Conservation (phyloP, 2,113 vertebrate species). For the Paedocypris sp. region DNA sequence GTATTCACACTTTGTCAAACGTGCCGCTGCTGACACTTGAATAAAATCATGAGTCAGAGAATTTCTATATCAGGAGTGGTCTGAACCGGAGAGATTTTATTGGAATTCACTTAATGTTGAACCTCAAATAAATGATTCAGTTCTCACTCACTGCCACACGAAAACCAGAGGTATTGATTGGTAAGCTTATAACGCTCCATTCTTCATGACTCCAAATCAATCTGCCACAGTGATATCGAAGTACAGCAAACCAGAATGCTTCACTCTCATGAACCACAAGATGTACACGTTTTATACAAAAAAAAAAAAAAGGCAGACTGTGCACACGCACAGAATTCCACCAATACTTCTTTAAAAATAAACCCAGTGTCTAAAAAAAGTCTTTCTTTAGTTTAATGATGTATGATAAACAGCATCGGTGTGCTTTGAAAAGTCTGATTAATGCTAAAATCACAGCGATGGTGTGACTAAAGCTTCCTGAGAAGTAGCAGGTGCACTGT, state of each 20-base stretch:
- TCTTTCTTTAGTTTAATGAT: no score
- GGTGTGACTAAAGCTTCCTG: slow-evolving; percentile 4
- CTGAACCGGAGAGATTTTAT: background rate
- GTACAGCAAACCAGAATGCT: background rate
- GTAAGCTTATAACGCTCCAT: background rate
- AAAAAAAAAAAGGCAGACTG: no score
- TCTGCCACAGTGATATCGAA: background rate
- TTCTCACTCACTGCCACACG: background rate
- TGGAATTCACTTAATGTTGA: background rate
- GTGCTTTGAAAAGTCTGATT: background rate
- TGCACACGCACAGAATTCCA: no score
- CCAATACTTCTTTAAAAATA: no score
- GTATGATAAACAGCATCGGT: no score
- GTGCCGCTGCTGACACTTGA: background rate
- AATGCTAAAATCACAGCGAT: background rate
- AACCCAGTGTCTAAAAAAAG: no score
- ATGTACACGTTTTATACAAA: background rate
- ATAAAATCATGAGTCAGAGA: background rate
- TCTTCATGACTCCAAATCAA: background rate
- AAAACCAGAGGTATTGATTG: slow-evolving; percentile 5
- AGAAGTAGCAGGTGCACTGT: slow-evolving; percentile 28
- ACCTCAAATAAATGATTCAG: slow-evolving; percentile 4
- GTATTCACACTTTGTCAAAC: no score
- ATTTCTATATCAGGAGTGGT: background rate
- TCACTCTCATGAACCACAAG: background rate